Evolutionary conservation across 2,888 invertebrate species (phyloP), one percentile per base, ranked within the genome.

Genomic region (Acanthosoma haemorrhoidale): DNA sequence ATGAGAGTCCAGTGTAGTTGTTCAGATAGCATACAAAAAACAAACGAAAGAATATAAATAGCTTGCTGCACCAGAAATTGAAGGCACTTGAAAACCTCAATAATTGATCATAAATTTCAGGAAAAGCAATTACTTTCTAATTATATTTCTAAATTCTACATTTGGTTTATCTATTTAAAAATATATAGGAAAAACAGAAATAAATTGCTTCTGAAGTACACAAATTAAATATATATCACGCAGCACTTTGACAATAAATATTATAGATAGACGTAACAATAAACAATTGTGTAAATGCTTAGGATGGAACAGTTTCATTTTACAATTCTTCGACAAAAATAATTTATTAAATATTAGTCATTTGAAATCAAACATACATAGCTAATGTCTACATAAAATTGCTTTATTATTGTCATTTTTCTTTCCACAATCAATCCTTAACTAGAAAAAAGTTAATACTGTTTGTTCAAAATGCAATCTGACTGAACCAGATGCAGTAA

Each of bases 31-130:
- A n/a, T n/a, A n/a, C n/a, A n/a, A n/a, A n/a, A n/a, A n/a, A n/a
- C n/a, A n/a, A n/a, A n/a, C n/a, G n/a, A n/a, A n/a, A n/a, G n/a
- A n/a, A n/a, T n/a, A n/a, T n/a, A n/a, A n/a, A n/a, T n/a, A n/a
- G n/a, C n/a, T n/a, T n/a, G n/a, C n/a, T n/a, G n/a, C n/a, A n/a
- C n/a, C n/a, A n/a, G n/a, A n/a, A n/a, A n/a, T 51, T 25, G 25
- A 51, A 51, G 51, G 51, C 51, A 51, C 51, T 51, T 21, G 51
- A 25, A n/a, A n/a, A n/a, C n/a, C n/a, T n/a, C n/a, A n/a, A n/a
- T n/a, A n/a, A n/a, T n/a, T n/a, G n/a, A n/a, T n/a, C n/a, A n/a
- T n/a, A n/a, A n/a, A n/a, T n/a, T n/a, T n/a, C 21, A 25, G 25
- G 4, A 25, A 25, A 25, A 51, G 25, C 51, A n/a, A n/a, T 51